phyloP scores from a whole-genome alignment of 2,113 vertebrate species.

The Malurus melanocephalus region DNA sequence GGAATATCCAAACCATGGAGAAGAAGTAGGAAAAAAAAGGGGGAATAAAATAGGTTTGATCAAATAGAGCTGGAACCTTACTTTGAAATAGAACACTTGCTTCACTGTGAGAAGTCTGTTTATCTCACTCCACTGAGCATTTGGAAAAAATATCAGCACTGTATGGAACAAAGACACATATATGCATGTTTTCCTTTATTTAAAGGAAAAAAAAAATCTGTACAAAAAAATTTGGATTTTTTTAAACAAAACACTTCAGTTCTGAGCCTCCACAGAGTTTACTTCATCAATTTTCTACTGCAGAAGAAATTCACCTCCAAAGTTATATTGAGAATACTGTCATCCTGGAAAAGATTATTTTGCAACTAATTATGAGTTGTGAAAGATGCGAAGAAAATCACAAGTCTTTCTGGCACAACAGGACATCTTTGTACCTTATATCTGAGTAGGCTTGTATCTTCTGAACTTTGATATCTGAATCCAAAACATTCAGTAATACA shows the following conservation, averaged over 20 bases:
- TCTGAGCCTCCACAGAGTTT: neutral
- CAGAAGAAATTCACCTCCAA: neutral
- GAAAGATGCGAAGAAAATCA: neutral
- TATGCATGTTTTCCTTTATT: neutral
- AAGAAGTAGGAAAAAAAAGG: neutral
- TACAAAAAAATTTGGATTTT: neutral
- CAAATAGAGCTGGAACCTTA: neutral
- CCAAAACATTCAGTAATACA: conserved; percentile 81
- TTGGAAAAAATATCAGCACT: neutral
- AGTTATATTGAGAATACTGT: neutral
- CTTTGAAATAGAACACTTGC: neutral
- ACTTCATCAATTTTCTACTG: neutral
- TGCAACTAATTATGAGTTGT: neutral
- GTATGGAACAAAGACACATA: neutral
- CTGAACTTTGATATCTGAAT: conserved; percentile 81
- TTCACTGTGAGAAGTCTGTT: neutral
- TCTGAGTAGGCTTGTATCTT: conserved; percentile 83
- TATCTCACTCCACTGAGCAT: neutral
- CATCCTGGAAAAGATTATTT: neutral
- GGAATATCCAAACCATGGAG: neutral
- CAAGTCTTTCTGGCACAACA: neutral
- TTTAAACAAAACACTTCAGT: neutral
- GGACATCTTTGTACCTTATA: conserved; percentile 76
- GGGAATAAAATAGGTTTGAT: neutral
- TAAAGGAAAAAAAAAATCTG: neutral